These are phyloP conservation scores for Battus philenor DNA, from an alignment of 1,140 invertebrate species.

Conservation along the genomic window DNA sequence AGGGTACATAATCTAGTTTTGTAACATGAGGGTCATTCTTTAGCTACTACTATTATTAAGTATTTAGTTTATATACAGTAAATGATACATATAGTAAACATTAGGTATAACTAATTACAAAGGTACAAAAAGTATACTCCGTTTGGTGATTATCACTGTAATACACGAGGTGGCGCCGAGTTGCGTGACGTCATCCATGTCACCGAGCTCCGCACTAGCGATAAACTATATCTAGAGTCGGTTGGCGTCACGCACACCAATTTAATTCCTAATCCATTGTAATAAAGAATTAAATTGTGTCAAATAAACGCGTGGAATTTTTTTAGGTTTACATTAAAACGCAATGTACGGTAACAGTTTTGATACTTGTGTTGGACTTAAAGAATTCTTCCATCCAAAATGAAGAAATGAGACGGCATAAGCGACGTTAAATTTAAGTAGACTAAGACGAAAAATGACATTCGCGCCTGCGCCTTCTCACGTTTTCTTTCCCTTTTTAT, in stretches of 20 bases:
- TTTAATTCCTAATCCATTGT: not conserved
- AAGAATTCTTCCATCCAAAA: constrained; percentile 10
- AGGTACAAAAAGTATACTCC: constrained; percentile 31
- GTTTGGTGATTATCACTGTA: constrained; percentile 22
- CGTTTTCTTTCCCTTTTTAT: not conserved
- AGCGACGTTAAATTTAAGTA: constrained; percentile 4
- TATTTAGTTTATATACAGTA: too few species aligned
- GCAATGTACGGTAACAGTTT: constrained; percentile 7
- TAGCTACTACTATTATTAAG: too few species aligned
- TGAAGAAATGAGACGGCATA: constrained; percentile 2
- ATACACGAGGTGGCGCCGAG: constrained; percentile 39
- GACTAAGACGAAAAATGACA: constrained; percentile 8
- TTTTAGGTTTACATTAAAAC: constrained; percentile 6
- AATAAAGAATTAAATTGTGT: constrained; percentile 1
- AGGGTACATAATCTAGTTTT: too few species aligned
- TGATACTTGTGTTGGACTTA: constrained; percentile 1
- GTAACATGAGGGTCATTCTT: too few species aligned
- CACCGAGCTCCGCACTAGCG: constrained; percentile 12
- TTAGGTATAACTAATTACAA: too few species aligned
- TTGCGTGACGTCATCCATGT: constrained; percentile 27
- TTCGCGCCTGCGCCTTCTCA: constrained; percentile 1
- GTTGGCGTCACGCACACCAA: not conserved
- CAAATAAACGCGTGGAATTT: constrained; percentile 1
- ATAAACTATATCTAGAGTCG: constrained; percentile 16
- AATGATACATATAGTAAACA: too few species aligned